Conservation (phyloP, 2,888 invertebrate species). For the Sminthurides aquaticus region DNA sequence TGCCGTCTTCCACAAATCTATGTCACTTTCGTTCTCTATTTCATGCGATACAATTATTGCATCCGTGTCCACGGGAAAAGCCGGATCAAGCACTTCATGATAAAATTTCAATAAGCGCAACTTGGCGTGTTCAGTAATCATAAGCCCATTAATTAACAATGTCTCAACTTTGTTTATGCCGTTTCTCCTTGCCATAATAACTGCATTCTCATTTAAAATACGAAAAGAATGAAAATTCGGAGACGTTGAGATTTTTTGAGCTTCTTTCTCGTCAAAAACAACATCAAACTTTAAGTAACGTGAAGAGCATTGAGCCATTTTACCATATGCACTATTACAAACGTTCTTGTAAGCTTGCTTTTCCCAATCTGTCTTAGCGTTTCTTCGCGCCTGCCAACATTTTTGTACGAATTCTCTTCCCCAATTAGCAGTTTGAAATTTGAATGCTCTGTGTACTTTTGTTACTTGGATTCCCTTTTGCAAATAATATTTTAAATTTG, state of each 20-base stretch:
- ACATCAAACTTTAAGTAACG: not conserved
- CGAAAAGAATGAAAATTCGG: not conserved
- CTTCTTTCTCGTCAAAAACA: not conserved
- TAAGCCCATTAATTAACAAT: not conserved
- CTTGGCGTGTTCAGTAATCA: not conserved
- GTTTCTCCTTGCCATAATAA: not conserved
- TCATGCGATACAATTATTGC: not conserved
- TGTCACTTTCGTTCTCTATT: not conserved
- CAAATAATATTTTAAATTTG: not conserved
- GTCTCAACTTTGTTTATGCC: not conserved
- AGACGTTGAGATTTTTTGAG: not conserved
- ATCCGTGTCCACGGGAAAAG: not conserved
- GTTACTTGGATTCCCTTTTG: not conserved
- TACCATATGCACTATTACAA: not conserved
- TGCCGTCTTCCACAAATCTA: not conserved
- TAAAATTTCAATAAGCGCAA: not conserved
- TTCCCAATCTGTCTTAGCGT: not conserved
- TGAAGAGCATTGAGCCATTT: not conserved
- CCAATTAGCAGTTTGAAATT: not conserved
- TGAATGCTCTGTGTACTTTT: not conserved
- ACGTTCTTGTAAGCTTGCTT: not conserved
- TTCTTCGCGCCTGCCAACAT: not conserved
- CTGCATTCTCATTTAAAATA: not conserved
- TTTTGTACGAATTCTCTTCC: not conserved
- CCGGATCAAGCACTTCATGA: not conserved